Evolutionary conservation across 2,113 vertebrate genomes (phyloP), one percentile per base, ranked within the genome.

Genomic region (Anseranas semipalmata): DNA sequence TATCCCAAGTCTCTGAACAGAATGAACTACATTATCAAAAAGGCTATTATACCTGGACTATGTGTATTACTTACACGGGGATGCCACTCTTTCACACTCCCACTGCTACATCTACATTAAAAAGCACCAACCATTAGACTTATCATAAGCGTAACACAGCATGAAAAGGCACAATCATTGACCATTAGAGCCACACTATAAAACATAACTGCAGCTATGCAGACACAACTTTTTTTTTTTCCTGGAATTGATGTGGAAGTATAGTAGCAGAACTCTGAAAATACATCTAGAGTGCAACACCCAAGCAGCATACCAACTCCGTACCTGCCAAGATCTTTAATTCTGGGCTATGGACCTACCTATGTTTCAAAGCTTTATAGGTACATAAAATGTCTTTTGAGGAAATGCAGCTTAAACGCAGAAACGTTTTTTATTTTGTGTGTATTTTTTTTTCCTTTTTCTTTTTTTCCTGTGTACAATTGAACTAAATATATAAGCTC

Each of bases 261-360:
- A 15, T 1, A 52, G 16, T 30, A 48, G 74, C 5, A n/a, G 46
- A 82, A 41, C 27, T 15, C 74, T 14, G 70, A 15, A 67, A 60
- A 71, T 3, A n/a, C 8, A 65, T 8, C 27, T 20, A 7, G 13
- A 60, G 22, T 37, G 59, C 41, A 71, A n/a, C 6, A 22, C 9
- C 50, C 45, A 46, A 50, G 68, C 3, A 37, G 45, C 46, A 22
- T 1, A 86, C 1, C 6, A 48, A 27, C 0, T 0, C 30, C 33
- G 5, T 1, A 35, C 17, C n/a, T 41, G 32, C 72, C 72, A 56
- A 87, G 37, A 14, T 15, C 68, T 52, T 55, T 56, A 53, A 8
- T 45, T 62, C 45, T 0, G 41, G 5, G 10, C 80, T 68, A 12
- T 0, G 4, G 22, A 62, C 28, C 14, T 22, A 50, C 2, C 6